phyloP scores from a whole-genome alignment of 2,888 invertebrate genomes.

The Lithophane socia region DNA sequence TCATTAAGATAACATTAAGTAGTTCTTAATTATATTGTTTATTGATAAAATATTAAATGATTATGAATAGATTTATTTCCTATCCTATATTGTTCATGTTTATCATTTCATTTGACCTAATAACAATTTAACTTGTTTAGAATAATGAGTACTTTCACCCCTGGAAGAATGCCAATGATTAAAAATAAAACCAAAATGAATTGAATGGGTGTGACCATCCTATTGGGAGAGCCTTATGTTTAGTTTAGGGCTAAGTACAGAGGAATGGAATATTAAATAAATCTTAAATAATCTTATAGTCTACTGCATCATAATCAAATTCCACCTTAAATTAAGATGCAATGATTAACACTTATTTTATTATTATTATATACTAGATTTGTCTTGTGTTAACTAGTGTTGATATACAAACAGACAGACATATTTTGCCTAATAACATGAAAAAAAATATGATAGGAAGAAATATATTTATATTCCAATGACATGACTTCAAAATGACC shows the following conservation, averaged over 20 bases:
- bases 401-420: not conserved
- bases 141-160: constrained; percentile 27
- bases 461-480: not conserved
- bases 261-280: not conserved
- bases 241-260: not conserved
- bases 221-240: not conserved
- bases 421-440: not conserved
- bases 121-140: constrained; percentile 17
- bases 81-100: not conserved
- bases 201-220: constrained; percentile 3
- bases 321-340: not conserved
- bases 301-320: not conserved
- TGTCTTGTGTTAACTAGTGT: not conserved
- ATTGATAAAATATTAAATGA: not conserved
- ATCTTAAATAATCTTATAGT: too few relatives aligned
- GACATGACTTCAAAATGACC: constrained; percentile 2
- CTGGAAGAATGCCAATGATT: constrained; percentile 31
- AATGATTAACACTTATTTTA: not conserved
- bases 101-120: constrained; percentile 20
- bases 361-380: not conserved
- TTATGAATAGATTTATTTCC: not conserved
- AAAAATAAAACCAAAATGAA: constrained; percentile 1
- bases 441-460: not conserved
- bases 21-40: not conserved
- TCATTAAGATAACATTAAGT: not conserved